A percentile compares a stretch with the other conserved stretches of the same genome.
phyloP scores from a whole-genome alignment of 1,140 invertebrate genomes.

The Drosophila sproati region DNA sequence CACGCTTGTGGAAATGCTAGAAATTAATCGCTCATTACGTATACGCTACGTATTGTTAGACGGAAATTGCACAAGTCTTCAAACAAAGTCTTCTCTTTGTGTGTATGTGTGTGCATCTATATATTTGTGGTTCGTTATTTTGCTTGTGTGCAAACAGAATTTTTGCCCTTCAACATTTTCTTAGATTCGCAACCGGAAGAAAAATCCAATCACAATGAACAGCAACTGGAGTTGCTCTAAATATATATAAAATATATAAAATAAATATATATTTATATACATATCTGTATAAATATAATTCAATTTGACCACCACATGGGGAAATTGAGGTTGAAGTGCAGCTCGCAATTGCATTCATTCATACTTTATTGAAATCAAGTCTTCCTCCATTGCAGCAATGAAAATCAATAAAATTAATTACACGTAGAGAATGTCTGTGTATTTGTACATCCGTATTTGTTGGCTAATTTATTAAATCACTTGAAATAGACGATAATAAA shows the following conservation, averaged over 20 bases:
- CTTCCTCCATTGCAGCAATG: neutral
- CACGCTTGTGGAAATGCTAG: conserved; percentile 4
- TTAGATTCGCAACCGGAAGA: conserved; percentile 39
- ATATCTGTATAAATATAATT: conserved; percentile 43
- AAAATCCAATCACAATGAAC: too few species aligned
- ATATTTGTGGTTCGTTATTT: conserved; percentile 3
- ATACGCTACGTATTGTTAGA: conserved; percentile 63
- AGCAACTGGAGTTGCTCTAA: conserved; percentile 44
- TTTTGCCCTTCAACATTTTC: conserved; percentile 52
- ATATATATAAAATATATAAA: too few species aligned
- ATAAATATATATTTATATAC: conserved; percentile 1
- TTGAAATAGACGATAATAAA: neutral
- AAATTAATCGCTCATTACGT: conserved; percentile 46
- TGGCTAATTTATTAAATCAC: neutral
- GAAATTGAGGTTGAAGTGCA: conserved; percentile 71
- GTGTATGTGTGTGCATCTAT: conserved; percentile 16
- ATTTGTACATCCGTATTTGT: neutral
- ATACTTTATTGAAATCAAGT: conserved; percentile 26
- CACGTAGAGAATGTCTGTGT: neutral
- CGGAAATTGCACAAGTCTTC: conserved; percentile 77
- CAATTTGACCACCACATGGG: conserved; percentile 47
- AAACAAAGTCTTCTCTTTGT: conserved; percentile 57
- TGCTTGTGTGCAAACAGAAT: conserved; percentile 46
- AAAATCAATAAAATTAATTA: conserved; percentile 49
- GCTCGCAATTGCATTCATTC: conserved; percentile 43